A percentile compares a stretch with the other conserved stretches of the same genome.
phyloP scores from a whole-genome alignment of 2,113 vertebrate genomes.

The Recurvirostra avosetta region DNA sequence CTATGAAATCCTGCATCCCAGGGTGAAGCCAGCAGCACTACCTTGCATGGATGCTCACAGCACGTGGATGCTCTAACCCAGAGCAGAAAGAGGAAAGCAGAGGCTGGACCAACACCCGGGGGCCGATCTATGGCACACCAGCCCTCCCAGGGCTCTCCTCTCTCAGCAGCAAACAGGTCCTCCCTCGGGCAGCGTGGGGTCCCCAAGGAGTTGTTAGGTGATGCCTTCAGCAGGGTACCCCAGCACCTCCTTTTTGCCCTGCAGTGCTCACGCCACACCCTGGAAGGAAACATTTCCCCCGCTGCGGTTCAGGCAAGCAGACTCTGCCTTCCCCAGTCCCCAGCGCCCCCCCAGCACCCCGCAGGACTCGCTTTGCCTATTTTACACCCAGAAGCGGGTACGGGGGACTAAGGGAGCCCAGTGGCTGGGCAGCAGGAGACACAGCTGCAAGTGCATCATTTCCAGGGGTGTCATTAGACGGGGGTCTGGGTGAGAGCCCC shows the following conservation, averaged over 20 bases:
- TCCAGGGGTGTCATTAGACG: neutral
- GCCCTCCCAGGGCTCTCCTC: neutral
- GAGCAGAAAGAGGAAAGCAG: neutral
- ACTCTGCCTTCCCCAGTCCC: neutral
- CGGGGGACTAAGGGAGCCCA: neutral
- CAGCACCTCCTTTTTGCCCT: neutral
- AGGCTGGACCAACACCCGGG: neutral
- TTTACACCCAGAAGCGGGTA: neutral
- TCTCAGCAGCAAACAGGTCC: neutral
- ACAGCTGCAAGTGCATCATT: neutral
- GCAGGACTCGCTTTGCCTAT: neutral
- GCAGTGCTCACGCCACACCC: neutral
- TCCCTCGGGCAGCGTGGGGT: accelerated
- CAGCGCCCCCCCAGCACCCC: neutral
- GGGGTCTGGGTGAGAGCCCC: neutral
- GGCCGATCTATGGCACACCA: neutral
- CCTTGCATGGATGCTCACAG: neutral
- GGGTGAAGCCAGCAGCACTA: neutral
- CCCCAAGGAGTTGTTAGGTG: neutral
- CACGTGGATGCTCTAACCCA: neutral
- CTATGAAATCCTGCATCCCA: neutral
- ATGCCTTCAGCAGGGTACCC: neutral
- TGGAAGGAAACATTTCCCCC: neutral
- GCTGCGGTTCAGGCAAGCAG: neutral
- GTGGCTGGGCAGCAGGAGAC: neutral